Percentiles rank a stretch among this genome's conserved stretches.
Conservation (phyloP, 2,888 invertebrate genomes). For the Trissoscelio sp. region DNA sequence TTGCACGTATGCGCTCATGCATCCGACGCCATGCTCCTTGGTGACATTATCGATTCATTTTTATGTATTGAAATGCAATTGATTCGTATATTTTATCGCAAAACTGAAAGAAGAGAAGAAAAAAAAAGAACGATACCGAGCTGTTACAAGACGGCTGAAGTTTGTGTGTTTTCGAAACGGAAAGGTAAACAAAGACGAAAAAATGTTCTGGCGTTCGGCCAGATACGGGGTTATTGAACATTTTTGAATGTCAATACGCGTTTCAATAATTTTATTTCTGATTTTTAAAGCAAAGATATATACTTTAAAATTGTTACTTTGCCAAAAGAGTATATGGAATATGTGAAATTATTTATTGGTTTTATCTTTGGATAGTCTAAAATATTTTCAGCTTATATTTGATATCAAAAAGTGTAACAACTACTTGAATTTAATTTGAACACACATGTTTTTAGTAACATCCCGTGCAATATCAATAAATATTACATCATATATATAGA, state of each 20-base stretch:
- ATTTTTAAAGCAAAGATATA: not conserved
- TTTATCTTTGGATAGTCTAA: not conserved
- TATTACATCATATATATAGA: too few species aligned
- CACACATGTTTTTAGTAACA: too few species aligned
- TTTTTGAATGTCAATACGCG: slow-evolving; percentile 22
- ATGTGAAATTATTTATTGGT: not conserved
- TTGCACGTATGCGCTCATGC: slow-evolving; percentile 49
- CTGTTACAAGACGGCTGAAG: slow-evolving; percentile 16
- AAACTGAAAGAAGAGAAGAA: slow-evolving; percentile 4
- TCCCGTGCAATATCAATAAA: too few species aligned
- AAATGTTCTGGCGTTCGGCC: slow-evolving; percentile 29
- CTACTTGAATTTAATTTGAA: too few species aligned
- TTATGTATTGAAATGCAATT: slow-evolving; percentile 58
- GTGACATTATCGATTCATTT: slow-evolving; percentile 54
- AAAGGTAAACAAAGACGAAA: slow-evolving; percentile 39
- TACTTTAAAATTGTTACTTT: not conserved
- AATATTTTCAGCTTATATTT: too few species aligned
- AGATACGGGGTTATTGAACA: slow-evolving; percentile 17
- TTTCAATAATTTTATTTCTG: slow-evolving; percentile 24
- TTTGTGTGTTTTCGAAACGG: slow-evolving; percentile 25
- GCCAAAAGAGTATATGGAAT: not conserved
- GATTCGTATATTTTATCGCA: slow-evolving; percentile 56
- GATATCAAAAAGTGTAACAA: not conserved
- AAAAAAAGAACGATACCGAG: slow-evolving; percentile 2
- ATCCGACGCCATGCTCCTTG: slow-evolving; percentile 27